Base-by-base conservation (phyloP, 2,888 invertebrate species). In the Drosophila siamana region DNA sequence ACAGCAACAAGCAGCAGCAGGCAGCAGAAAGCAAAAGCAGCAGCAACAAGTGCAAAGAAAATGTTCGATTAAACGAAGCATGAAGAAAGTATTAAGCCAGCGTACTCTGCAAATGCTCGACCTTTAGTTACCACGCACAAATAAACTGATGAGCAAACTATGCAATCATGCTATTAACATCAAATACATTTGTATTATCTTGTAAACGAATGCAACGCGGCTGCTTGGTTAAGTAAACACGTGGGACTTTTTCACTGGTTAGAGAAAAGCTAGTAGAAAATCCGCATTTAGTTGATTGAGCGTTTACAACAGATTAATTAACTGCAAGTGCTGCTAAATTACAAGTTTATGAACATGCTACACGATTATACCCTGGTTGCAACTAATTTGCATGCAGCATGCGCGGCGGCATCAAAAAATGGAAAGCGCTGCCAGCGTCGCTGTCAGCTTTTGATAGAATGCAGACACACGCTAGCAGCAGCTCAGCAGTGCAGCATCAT, bases 351-450 rank as follows among this genome's bases (percentile, higher is more conserved):
- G 11, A 38, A 36, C 15, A 9, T 26, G 24, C 16, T 15, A 7
- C 41, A 30, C n/a, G 41, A 44, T 19, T 30, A 76, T 65, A 71
- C 72, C 66, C 55, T 19, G 30, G 36, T 36, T 48, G 44, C 63
- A 56, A 48, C 30, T 26, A 33, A 65, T 72, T 70, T 70, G 72
- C 70, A 72, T 59, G 67, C 57, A 46, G 28, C 36, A 13, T 16
- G 51, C 46, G 26, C 28, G 43, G 61, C 61, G 54, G 41, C 56
- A 77, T 26, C 26, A n/a, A 52, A 68, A 71, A 85, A 80, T 68
- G 81, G 70, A 81, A 81, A 81, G 80, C 81, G 74, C 63, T 80
- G 74, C 62, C 69, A 48, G 64, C 48, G 36, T 62, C 40, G 59
- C 61, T 64, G 74, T 69, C 64, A 51, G 57, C 48, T 52, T 56